Evolutionary conservation across 2,888 invertebrate genomes (phyloP).

Genomic region (Philaethria dido): DNA sequence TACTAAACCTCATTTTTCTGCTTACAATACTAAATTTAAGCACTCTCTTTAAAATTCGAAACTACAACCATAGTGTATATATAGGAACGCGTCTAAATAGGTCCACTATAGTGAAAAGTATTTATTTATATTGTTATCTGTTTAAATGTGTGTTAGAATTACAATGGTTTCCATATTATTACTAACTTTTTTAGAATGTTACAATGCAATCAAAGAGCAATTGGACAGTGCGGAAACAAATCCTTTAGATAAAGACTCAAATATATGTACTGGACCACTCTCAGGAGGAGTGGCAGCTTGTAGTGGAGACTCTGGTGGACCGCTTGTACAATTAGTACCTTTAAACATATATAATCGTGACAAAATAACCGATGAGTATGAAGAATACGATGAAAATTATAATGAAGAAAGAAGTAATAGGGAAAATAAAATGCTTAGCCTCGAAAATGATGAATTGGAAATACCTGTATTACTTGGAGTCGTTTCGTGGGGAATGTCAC

Average conservation of each 20-base stretch:
- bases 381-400: slow-evolving; percentile 40
- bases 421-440: slow-evolving; percentile 37
- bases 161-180: too few relatives aligned
- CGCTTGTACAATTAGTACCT: slow-evolving; percentile 63
- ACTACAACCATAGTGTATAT: too few relatives aligned
- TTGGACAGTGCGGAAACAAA: slow-evolving; percentile 63
- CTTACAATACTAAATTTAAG: too few relatives aligned
- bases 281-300: slow-evolving; percentile 79
- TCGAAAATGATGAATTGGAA: slow-evolving; percentile 46
- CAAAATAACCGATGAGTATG: slow-evolving; percentile 41
- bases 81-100: too few relatives aligned
- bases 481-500: slow-evolving; percentile 82
- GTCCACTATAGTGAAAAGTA: too few relatives aligned
- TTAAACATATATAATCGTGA: slow-evolving; percentile 39
- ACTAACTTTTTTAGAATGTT: slow-evolving; percentile 63
- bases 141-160: too few relatives aligned
- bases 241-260: slow-evolving; percentile 68
- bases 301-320: slow-evolving; percentile 83
- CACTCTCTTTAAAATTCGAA: too few relatives aligned
- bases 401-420: slow-evolving; percentile 23
- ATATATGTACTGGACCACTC: slow-evolving; percentile 82
- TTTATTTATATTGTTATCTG: too few relatives aligned
- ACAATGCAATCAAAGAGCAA: slow-evolving; percentile 63
- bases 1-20: too few relatives aligned
- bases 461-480: slow-evolving; percentile 73